A percentile compares a stretch with the other conserved stretches of the same genome.
These are phyloP conservation scores for Capra hircus DNA, from an alignment of 2,113 vertebrate genomes.

Conservation along the genomic window DNA sequence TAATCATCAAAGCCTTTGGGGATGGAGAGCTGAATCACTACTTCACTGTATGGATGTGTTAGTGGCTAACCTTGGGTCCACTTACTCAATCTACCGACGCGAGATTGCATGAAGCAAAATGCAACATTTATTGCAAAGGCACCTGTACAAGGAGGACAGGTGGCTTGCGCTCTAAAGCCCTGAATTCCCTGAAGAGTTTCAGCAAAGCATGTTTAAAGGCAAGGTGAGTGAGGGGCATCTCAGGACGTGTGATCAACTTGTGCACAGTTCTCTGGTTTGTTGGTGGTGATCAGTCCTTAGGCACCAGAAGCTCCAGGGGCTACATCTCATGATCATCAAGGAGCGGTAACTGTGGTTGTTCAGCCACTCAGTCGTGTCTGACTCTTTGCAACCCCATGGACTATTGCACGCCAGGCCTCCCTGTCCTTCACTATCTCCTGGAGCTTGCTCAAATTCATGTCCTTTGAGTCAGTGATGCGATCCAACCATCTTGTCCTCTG, in stretches of 20 bases:
- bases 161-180: neutral
- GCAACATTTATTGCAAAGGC: neutral
- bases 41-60: fast-evolving
- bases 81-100: neutral
- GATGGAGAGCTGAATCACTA: neutral
- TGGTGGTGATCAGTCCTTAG: neutral
- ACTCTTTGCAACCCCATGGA: neutral
- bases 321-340: neutral
- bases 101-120: neutral
- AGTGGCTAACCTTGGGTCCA: neutral
- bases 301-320: neutral
- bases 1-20: neutral
- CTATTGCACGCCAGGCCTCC: fast-evolving
- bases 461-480: neutral
- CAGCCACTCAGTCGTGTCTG: neutral
- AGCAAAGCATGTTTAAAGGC: neutral
- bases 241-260: neutral
- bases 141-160: neutral
- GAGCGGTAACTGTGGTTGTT: neutral
- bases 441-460: neutral
- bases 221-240: neutral
- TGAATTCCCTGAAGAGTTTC: neutral
- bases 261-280: neutral
- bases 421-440: neutral
- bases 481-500: neutral